Conservation (phyloP, 2,113 vertebrate species). For the Oenanthe oenanthe region DNA sequence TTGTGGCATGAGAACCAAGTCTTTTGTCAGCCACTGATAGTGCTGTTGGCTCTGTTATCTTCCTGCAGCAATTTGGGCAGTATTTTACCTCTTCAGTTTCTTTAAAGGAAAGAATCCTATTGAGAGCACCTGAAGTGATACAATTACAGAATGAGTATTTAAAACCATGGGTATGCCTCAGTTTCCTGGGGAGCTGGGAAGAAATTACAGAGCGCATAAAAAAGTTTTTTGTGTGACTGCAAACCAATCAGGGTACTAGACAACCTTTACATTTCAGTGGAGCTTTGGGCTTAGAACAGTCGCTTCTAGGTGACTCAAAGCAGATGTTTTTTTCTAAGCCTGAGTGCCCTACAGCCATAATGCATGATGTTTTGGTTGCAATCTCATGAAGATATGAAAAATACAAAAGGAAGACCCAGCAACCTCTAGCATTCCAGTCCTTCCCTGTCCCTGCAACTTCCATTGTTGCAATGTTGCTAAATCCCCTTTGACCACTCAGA, state of each 20-base stretch:
- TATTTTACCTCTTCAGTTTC: background rate
- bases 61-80: background rate
- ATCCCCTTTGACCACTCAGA: background rate
- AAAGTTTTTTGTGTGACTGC: background rate
- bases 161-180: background rate
- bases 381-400: background rate
- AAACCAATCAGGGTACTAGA: background rate
- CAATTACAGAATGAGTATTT: background rate
- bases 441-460: background rate
- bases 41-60: background rate
- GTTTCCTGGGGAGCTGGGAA: background rate
- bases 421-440: background rate
- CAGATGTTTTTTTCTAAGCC: background rate
- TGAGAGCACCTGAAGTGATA: background rate
- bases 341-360: background rate
- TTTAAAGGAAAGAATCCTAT: slow-evolving; percentile 5
- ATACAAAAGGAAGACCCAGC: background rate
- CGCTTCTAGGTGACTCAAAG: background rate
- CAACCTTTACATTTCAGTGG: background rate
- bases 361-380: background rate
- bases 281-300: background rate
- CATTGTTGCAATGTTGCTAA: background rate
- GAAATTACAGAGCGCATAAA: background rate
- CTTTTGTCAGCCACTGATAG: background rate
- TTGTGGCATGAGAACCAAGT: background rate